phyloP scores from a whole-genome alignment of 2,888 invertebrate genomes.

The Pyrocoelia pectoralis region DNA sequence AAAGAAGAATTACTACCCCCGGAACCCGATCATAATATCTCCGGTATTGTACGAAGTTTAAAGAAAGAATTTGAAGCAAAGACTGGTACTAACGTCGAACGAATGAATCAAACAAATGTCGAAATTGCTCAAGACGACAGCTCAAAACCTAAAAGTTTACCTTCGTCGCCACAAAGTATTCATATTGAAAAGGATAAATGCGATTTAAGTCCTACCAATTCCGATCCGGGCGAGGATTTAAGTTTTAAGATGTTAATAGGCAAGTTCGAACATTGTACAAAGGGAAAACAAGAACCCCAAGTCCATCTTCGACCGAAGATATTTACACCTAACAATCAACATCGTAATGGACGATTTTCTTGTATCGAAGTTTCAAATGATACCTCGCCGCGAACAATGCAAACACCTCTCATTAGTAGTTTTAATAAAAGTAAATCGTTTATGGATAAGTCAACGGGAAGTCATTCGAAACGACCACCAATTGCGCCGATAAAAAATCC shows the following conservation, averaged over 20 bases:
- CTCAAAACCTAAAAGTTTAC: conserved; percentile 63
- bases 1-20: conserved; percentile 56
- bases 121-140: conserved; percentile 43
- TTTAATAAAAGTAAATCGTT: conserved; percentile 42
- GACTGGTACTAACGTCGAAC: conserved; percentile 51
- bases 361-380: conserved; percentile 55
- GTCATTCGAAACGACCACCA: conserved; percentile 57
- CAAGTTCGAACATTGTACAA: conserved; percentile 68
- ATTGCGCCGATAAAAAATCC: conserved; percentile 55
- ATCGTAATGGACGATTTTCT: conserved; percentile 49
- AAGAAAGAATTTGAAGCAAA: conserved; percentile 91
- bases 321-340: conserved; percentile 32
- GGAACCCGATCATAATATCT: conserved; percentile 53
- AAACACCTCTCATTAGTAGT: conserved; percentile 49
- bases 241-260: conserved; percentile 80
- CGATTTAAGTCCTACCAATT: conserved; percentile 40
- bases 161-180: conserved; percentile 71
- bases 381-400: conserved; percentile 42
- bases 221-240: conserved; percentile 64
- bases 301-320: conserved; percentile 45
- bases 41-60: conserved; percentile 84
- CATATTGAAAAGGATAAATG: conserved; percentile 56
- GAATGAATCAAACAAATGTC: conserved; percentile 22
- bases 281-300: conserved; percentile 50
- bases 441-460: conserved; percentile 45